Evolutionary conservation across 2,113 vertebrate genomes (phyloP), one percentile per base, ranked within the genome.

Genomic region (Xerus inauris): DNA sequence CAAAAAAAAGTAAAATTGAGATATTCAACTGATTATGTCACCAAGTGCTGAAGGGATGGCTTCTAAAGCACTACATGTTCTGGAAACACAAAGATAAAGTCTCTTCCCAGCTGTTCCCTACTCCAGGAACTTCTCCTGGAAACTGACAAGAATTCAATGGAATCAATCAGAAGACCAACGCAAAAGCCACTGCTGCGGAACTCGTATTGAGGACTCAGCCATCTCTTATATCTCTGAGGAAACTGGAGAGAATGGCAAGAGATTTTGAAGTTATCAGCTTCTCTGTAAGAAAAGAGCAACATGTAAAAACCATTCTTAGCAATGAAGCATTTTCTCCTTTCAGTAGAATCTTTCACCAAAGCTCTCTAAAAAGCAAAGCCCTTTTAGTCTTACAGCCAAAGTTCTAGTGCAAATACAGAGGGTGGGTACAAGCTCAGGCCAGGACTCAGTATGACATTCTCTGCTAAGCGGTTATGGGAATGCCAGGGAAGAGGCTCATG

Each of bases 1-100:
- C 45, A 76, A 59, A 96, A 59, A 96, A 96, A 80, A 81, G 76
- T 3, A 22, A 96, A 94, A 85, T 51, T 80, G 64, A 95, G 71
- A 97, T 84, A 59, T 9, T 6, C 77, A 67, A 28, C 35, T 19
- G 35, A 83, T 94, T 86, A 94, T 24, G 62, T 77, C 73, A 24
- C 22, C 51, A 91, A 97, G 81, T 73, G n/a, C 89, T 82, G 6
- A 72, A 76, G 22, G 65, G 13, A 72, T 47, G 57, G 45, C 47
- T 85, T 94, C 88, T 81, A 59, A 93, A 94, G 12, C 64, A 40
- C 54, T 83, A 13, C 13, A 7, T 69, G 45, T 80, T 35, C 84
- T 42, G 2, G 65, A 92, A 97, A 89, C 1, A 67, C 40, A 79
- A 91, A 76, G 81, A 71, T 54, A 92, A 90, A 94, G n/a, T n/a